Evolutionary conservation across 2,113 vertebrate genomes (phyloP).

Genomic region (Malurus elegans): DNA sequence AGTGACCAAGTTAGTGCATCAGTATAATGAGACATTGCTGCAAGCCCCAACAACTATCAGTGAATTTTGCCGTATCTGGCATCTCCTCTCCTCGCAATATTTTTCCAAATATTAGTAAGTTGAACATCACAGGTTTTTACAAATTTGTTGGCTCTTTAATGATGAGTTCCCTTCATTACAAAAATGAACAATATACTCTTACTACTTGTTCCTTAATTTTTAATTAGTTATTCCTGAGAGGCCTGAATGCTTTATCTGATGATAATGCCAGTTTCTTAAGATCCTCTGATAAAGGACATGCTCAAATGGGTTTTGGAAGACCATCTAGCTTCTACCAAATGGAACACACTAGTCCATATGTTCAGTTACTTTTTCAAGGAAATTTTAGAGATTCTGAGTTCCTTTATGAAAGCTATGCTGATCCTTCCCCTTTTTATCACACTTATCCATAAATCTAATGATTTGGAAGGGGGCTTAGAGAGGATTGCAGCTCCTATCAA

Average conservation of each 20-base stretch:
- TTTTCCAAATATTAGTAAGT: background rate
- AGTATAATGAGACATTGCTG: background rate
- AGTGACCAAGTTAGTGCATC: background rate
- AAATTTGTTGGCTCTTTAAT: background rate
- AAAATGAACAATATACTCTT: background rate
- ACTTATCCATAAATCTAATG: background rate
- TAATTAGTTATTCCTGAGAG: background rate
- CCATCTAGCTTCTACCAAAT: background rate
- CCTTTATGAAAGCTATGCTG: background rate
- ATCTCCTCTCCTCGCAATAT: background rate
- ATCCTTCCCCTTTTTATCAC: background rate
- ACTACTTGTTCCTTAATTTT: background rate
- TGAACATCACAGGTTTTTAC: background rate
- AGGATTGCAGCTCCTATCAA: background rate
- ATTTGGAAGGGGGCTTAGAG: background rate
- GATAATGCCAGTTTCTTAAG: background rate
- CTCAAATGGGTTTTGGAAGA: background rate
- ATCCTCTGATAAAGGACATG: background rate
- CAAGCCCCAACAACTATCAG: background rate
- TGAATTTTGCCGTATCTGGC: background rate
- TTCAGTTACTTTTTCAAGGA: background rate
- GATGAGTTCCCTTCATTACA: background rate
- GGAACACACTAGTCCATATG: background rate
- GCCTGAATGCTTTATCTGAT: background rate
- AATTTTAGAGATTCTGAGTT: background rate